Evolutionary conservation across 1,140 invertebrate genomes (phyloP).

Genomic region (Hermatobates lingyangjiaoensis): DNA sequence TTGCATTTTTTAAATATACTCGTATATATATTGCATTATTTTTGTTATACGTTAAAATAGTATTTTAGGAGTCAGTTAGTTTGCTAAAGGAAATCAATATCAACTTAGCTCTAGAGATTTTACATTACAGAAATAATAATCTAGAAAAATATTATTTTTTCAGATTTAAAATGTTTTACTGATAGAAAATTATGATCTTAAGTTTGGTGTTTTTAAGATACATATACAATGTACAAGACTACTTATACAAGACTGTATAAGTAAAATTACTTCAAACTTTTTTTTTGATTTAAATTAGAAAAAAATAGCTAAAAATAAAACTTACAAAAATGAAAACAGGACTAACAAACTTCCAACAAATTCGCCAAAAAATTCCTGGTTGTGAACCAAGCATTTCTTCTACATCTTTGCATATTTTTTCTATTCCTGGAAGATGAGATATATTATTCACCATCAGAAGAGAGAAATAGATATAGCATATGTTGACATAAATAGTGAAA

Average conservation of each 20-base stretch:
- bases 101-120: no score
- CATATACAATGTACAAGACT: neutral
- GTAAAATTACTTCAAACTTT: neutral
- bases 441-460: no score
- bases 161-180: neutral
- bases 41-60: no score
- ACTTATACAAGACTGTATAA: neutral
- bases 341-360: conserved; percentile 43
- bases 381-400: conserved; percentile 37
- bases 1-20: no score
- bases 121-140: neutral
- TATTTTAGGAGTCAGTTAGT: no score
- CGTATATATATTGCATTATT: no score
- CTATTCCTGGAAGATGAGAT: conserved; percentile 21
- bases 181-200: neutral
- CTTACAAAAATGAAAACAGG: conserved; percentile 39
- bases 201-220: neutral
- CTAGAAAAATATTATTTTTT: neutral
- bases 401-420: conserved; percentile 32
- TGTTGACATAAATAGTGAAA: no score
- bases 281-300: neutral
- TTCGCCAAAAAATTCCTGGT: conserved; percentile 38
- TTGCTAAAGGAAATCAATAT: no score
- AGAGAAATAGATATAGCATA: no score
- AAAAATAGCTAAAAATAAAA: neutral